These are phyloP conservation scores for western clawed frog (Xenopus tropicalis) DNA, from an alignment of 2,113 vertebrate species.

Conservation along the genomic window DNA sequence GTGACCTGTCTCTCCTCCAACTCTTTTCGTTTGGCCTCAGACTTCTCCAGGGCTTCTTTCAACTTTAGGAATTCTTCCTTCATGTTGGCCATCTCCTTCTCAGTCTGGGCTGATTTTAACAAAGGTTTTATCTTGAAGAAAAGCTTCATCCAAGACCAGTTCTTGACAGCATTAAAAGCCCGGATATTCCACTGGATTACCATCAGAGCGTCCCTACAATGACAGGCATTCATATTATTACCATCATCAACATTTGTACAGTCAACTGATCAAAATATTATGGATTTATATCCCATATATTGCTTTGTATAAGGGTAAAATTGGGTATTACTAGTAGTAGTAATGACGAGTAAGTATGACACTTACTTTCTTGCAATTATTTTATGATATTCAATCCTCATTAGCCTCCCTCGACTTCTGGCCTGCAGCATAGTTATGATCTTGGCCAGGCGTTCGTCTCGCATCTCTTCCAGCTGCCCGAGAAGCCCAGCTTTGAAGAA, in stretches of 20 bases:
- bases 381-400: conserved; percentile 76
- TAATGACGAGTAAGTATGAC: background rate
- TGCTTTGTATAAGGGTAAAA: too few relatives aligned
- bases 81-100: conserved; percentile 81
- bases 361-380: conserved; percentile 74
- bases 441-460: conserved; percentile 86
- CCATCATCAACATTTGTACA: background rate
- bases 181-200: conserved; percentile 95
- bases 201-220: conserved; percentile 66
- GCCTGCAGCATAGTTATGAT: conserved; percentile 86
- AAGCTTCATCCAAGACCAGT: conserved; percentile 97
- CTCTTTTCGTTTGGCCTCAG: conserved; percentile 83
- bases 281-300: background rate
- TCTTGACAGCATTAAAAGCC: conserved; percentile 87
- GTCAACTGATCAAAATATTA: background rate
- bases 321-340: too few relatives aligned
- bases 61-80: conserved; percentile 83
- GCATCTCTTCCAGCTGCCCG: conserved; percentile 81
- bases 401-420: conserved; percentile 74
- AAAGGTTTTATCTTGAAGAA: conserved; percentile 96
- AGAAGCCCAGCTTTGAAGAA: conserved; percentile 92
- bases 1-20: conserved; percentile 88
- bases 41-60: conserved; percentile 82
- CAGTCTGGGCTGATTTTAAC: conserved; percentile 81
- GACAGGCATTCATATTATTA: background rate